Percentiles rank a stretch among this genome's conserved stretches.
Evolutionary conservation across 2,113 vertebrate species (phyloP).

Genomic region (Strix uralensis): DNA sequence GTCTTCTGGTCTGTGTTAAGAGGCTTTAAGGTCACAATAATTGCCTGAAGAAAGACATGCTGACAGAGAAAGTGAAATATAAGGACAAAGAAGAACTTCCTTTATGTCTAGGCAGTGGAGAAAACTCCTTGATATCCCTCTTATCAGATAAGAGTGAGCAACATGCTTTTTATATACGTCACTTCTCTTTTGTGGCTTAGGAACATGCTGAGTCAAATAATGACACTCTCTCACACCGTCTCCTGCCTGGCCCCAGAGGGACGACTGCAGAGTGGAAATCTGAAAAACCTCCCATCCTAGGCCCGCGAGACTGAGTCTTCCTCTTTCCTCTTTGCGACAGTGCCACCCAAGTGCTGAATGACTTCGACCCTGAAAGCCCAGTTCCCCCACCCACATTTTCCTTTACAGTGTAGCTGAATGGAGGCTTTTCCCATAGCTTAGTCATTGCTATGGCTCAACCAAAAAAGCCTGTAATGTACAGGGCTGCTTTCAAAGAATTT

Average conservation of each 20-base stretch:
- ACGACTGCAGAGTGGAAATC: conserved; percentile 73
- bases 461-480: conserved; percentile 1
- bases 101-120: conserved; percentile 53
- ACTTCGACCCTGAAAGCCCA: not conserved
- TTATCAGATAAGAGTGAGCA: conserved; percentile 32
- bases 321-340: conserved; percentile 44
- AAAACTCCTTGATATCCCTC: conserved; percentile 69
- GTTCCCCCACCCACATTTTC: conserved; percentile 74
- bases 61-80: conserved; percentile 49
- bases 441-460: conserved; percentile 64
- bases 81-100: conserved; percentile 47
- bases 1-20: not conserved
- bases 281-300: conserved; percentile 55
- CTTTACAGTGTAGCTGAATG: conserved; percentile 57
- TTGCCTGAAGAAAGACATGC: not conserved
- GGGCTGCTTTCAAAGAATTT: conserved; percentile 78
- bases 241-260: not conserved
- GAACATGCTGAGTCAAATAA: conserved; percentile 76
- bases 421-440: conserved; percentile 68
- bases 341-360: conserved; percentile 3
- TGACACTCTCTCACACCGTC: conserved; percentile 1
- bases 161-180: conserved; percentile 34
- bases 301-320: not conserved
- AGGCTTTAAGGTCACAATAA: not conserved
- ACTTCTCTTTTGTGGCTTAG: conserved; percentile 69